Evolutionary conservation across 2,797 vertebrate species (phyloP).

Genomic region (Arvicola amphibius): DNA sequence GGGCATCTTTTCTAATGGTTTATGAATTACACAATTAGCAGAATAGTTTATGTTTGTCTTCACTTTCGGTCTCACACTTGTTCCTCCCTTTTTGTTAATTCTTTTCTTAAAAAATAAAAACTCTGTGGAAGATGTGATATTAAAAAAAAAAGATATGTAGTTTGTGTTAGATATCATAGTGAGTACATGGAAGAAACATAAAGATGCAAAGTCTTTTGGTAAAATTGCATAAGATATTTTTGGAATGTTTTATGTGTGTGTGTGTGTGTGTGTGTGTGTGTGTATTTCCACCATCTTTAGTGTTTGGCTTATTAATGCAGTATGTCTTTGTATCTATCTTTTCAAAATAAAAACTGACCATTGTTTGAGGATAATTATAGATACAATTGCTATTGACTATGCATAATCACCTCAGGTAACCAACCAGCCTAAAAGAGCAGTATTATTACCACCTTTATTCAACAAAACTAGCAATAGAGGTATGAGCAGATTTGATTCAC

Average conservation of each 20-base stretch:
- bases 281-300: neutral
- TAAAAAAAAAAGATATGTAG: neutral
- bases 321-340: neutral
- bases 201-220: neutral
- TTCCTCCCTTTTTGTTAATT: neutral
- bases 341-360: neutral
- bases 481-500: neutral
- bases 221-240: neutral
- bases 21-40: neutral
- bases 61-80: neutral
- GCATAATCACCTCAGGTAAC: neutral
- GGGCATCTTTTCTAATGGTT: neutral
- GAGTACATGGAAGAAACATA: neutral
- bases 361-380: slow-evolving; percentile 38
- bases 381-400: neutral
- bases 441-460: neutral
- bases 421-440: neutral
- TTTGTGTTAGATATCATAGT: neutral
- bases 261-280: neutral
- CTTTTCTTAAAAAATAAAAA: neutral
- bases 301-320: neutral
- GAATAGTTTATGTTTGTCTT: neutral
- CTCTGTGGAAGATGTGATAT: neutral
- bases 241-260: neutral
- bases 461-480: neutral